These are phyloP conservation scores for Aramus guarauna DNA, from an alignment of 2,113 vertebrate genomes.

Conservation along the genomic window DNA sequence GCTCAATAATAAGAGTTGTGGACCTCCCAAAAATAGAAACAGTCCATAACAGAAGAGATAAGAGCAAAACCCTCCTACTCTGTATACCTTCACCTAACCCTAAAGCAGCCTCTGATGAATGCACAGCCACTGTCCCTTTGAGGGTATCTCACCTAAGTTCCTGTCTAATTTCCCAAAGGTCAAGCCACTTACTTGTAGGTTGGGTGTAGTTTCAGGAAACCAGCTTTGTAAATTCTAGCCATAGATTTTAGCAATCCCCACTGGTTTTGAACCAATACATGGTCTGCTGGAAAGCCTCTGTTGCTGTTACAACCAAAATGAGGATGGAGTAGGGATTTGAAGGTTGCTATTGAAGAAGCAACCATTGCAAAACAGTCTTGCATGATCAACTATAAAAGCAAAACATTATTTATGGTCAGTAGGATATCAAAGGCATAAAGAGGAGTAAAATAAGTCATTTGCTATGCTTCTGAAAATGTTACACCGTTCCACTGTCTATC, in stretches of 20 bases:
- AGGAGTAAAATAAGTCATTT: neutral
- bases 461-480: neutral
- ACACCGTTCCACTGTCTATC: neutral
- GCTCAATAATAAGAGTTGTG: slow-evolving; percentile 11
- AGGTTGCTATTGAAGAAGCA: neutral
- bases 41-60: neutral
- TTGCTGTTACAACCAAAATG: neutral
- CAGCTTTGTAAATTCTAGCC: neutral
- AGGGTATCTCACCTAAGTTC: neutral
- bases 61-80: neutral
- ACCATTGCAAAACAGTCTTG: neutral
- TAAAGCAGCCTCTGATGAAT: neutral
- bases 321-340: neutral
- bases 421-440: neutral
- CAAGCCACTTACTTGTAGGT: neutral
- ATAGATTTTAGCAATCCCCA: neutral
- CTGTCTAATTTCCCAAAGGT: neutral
- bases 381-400: neutral
- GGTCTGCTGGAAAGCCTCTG: neutral
- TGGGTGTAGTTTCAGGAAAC: neutral
- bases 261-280: neutral
- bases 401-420: neutral
- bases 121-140: neutral
- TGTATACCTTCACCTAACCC: neutral
- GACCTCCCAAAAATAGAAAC: neutral